These are phyloP conservation scores for Luperina testacea DNA, from an alignment of 2,888 invertebrate genomes.

Conservation along the genomic window DNA sequence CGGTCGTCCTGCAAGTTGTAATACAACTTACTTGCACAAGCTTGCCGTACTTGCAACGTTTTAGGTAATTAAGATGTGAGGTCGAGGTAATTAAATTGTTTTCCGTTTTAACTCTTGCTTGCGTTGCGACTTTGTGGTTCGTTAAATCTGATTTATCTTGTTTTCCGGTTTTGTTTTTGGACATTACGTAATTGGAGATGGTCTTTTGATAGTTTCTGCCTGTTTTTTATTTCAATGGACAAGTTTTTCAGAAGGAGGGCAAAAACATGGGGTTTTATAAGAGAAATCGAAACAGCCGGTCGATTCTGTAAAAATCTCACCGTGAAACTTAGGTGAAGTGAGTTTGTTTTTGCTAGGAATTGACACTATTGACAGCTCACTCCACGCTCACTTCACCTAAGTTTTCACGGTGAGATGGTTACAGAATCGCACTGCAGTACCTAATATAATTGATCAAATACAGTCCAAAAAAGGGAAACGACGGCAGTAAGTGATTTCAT, in stretches of 20 bases:
- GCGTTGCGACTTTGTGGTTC: slow-evolving; percentile 31
- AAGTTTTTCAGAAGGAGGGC: background rate
- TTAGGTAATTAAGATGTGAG: slow-evolving; percentile 57
- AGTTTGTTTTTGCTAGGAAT: too few species aligned
- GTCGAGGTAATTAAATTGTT: slow-evolving; percentile 53
- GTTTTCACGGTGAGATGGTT: too few species aligned
- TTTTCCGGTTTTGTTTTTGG: slow-evolving; percentile 9
- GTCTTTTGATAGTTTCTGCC: background rate
- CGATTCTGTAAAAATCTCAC: too few species aligned
- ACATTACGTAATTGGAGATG: slow-evolving; percentile 10
- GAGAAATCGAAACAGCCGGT: too few species aligned
- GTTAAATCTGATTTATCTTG: slow-evolving; percentile 43
- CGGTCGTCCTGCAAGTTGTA: slow-evolving; percentile 50
- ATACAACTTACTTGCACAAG: slow-evolving; percentile 39
- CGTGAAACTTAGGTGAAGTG: too few species aligned
- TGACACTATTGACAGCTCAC: too few species aligned
- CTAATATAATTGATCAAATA: slow-evolving; percentile 32
- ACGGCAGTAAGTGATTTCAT: slow-evolving; percentile 52
- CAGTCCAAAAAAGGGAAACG: slow-evolving; percentile 15
- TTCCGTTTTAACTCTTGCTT: slow-evolving; percentile 51
- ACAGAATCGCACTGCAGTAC: too few species aligned
- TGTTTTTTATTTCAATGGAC: background rate
- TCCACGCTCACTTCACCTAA: too few species aligned
- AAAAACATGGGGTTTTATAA: background rate
- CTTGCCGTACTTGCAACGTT: slow-evolving; percentile 44